phyloP scores from a whole-genome alignment of 1,140 invertebrate genomes.

The Drosophila quadrilineata region DNA sequence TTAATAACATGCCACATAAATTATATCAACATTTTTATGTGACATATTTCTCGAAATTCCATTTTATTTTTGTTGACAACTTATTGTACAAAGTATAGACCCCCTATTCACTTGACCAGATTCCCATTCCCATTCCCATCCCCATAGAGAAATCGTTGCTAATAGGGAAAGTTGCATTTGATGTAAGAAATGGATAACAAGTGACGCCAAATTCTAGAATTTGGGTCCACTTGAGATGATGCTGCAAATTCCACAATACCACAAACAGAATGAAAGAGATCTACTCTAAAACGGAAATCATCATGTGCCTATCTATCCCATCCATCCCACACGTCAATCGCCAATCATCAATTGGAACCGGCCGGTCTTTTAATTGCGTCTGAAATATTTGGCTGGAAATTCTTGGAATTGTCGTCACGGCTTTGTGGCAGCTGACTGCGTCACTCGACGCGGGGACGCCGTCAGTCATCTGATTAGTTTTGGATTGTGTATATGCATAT shows the following conservation, averaged over 20 bases:
- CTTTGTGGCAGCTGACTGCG: conserved; percentile 48
- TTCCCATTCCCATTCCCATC: too few species aligned
- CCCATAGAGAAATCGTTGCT: conserved; percentile 5
- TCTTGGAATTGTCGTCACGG: conserved; percentile 69
- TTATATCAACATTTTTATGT: conserved; percentile 57
- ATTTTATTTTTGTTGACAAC: neutral
- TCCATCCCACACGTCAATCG: conserved; percentile 67
- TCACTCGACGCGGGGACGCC: conserved; percentile 67
- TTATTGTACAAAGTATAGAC: too few species aligned
- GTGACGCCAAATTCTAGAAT: conserved; percentile 8
- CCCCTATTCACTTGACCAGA: too few species aligned
- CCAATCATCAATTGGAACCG: too few species aligned
- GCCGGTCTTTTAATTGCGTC: conserved; percentile 8
- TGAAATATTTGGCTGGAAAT: conserved; percentile 61
- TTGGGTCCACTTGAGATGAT: conserved; percentile 55
- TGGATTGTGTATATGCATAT: neutral
- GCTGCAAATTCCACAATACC: conserved; percentile 59
- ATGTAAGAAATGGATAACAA: conserved; percentile 24
- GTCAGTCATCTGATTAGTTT: conserved; percentile 10
- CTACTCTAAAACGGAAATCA: conserved; percentile 41
- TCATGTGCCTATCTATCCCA: conserved; percentile 42
- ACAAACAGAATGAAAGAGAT: too few species aligned
- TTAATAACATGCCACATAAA: conserved; percentile 60
- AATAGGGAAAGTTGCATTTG: conserved; percentile 13
- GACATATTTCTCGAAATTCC: conserved; percentile 59